Percentiles rank a stretch among this genome's conserved stretches.
phyloP scores from a whole-genome alignment of 2,888 invertebrate species.

The Drosophila macrospina region DNA sequence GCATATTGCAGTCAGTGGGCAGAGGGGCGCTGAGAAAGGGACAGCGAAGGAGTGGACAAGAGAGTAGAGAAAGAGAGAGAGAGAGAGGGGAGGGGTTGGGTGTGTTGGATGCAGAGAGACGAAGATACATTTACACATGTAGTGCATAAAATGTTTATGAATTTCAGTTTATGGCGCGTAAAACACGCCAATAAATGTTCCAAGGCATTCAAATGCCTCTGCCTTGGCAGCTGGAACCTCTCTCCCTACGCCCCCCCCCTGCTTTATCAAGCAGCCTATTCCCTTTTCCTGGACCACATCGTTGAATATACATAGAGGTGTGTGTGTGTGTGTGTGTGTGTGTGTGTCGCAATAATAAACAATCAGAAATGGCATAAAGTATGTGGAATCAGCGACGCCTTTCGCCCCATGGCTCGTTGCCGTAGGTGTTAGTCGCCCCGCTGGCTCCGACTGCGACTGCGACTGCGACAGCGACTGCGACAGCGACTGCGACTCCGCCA shows the following conservation, averaged over 20 bases:
- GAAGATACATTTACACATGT: slow-evolving; percentile 78
- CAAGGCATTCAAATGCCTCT: slow-evolving; percentile 73
- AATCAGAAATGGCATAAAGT: slow-evolving; percentile 77
- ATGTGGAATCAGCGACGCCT: slow-evolving; percentile 64
- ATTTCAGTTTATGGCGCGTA: slow-evolving; percentile 82
- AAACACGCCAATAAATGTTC: slow-evolving; percentile 82
- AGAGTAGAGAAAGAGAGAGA: background rate
- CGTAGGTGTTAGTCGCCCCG: slow-evolving; percentile 66
- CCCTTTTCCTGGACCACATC: background rate
- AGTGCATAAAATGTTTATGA: slow-evolving; percentile 82
- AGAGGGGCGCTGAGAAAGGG: too few species aligned
- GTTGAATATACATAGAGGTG: too few species aligned
- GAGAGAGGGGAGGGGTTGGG: background rate
- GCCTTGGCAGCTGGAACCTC: slow-evolving; percentile 53
- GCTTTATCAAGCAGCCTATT: slow-evolving; percentile 11
- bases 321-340: slow-evolving; percentile 4
- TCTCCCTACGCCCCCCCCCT: slow-evolving; percentile 13
- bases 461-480: too few species aligned
- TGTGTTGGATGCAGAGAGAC: slow-evolving; percentile 11
- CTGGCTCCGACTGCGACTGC: slow-evolving; percentile 15
- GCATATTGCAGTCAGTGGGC: slow-evolving; percentile 37
- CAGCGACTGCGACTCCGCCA: slow-evolving; percentile 1
- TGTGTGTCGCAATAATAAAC: slow-evolving; percentile 79
- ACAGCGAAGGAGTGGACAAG: background rate
- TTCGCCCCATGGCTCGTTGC: slow-evolving; percentile 27